Evolutionary conservation across 2,113 vertebrate species (phyloP), one percentile per base, ranked within the genome.

Genomic region (Cyanistes caeruleus): DNA sequence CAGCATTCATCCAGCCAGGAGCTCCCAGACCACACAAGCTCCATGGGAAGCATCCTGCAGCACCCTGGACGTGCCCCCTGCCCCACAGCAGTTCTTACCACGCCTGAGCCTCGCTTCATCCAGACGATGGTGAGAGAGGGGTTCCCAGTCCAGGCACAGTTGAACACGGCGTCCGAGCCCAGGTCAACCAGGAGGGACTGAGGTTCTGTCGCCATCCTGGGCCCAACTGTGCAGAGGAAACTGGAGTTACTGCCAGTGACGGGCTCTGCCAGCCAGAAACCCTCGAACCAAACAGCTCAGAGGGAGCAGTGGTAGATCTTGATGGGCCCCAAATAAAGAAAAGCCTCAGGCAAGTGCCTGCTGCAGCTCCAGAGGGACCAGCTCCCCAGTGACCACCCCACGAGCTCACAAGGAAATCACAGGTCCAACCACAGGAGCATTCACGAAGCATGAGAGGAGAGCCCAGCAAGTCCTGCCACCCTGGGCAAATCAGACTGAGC

Each of bases 51-150:
- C 3, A 4, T 39, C 58, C n/a, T 1, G 3, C 56, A 59, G 35
- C 11, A 2, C 11, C 28, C 87, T 31, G 2, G 20, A 5, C 1
- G 1, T 4, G 2, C 18, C 46, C 75, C 64, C 13, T 3, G 0
- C 27, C 60, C 48, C 0, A 1, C 33, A 11, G 83, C 0, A 0
- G 18, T 20, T 97, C 99, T 97, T 95, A 99, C 99, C 98, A 99
- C 99, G 51, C 99, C 99, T 1, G 99, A 99, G 69, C 99, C 99
- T n/a, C 99, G 97, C 91, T 99, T 99, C 99, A 99, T 99, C 99
- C 99, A 99, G 64, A 99, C 99, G 2, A 99, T 99, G 86, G 99
- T 99, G 48, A 99, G 98, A 5, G 99, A 99, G 0, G 99, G 99
- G 96, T 99, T 99, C 95, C 99, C 99, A 0, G 98, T 99, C 99